Conservation (phyloP, 2,113 vertebrate genomes). For the Furnarius figulus region DNA sequence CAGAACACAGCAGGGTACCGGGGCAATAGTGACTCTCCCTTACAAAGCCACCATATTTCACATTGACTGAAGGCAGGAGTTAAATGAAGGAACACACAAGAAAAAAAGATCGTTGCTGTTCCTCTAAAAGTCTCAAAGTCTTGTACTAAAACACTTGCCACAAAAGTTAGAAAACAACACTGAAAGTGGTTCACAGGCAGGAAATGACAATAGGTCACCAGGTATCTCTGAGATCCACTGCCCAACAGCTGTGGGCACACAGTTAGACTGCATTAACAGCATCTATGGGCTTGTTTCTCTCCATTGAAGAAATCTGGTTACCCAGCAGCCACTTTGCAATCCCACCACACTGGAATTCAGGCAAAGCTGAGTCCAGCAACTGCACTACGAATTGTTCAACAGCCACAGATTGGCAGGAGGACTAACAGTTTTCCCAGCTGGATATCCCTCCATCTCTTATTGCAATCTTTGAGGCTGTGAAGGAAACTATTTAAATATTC, state of each 20-base stretch:
- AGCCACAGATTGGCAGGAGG: background rate
- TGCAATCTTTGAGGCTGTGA: background rate
- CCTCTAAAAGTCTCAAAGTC: background rate
- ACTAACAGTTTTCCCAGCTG: background rate
- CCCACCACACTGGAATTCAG: background rate
- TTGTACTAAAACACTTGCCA: background rate
- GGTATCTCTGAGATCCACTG: background rate
- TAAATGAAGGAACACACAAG: background rate
- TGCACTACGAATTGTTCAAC: background rate
- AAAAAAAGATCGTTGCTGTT: background rate
- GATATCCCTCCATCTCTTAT: background rate
- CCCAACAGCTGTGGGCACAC: background rate
- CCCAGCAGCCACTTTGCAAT: background rate
- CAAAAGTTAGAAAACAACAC: background rate
- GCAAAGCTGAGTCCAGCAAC: background rate
- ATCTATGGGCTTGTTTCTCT: background rate
- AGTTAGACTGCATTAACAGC: background rate
- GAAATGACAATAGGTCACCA: background rate
- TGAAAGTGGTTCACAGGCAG: background rate
- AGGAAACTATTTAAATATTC: background rate
- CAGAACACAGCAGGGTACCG: background rate
- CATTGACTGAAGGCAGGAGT: background rate
- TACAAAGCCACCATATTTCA: background rate
- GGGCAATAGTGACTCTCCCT: background rate
- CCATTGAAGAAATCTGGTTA: background rate